Base-by-base conservation (phyloP, 2,113 vertebrate species). In the Python bivittatus region DNA sequence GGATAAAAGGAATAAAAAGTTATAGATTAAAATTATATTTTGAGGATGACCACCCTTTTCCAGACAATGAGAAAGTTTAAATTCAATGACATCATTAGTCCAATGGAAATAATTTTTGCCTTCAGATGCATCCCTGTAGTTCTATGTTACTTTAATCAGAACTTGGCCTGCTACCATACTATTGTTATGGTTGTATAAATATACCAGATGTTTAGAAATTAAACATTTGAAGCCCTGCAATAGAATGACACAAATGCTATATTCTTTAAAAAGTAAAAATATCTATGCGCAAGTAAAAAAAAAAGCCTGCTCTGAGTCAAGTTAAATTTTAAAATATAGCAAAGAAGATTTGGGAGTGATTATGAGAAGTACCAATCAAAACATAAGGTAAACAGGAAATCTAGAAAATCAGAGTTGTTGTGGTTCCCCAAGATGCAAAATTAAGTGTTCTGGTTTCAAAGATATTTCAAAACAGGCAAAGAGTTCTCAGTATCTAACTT, bases 21-120 rank as follows among this genome's bases (percentile, higher is more conserved):
- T 11, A 2, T 25, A 48, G n/a, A 86, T 84, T 94, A 60, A 72
- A 38, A 92, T 22, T 7, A 38, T 27, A 54, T 90, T 86, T 94
- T 1, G 6, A 95, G 48, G 33, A 29, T 87, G n/a, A 92, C n/a
- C 56, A 94, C 91, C 17, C 27, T 22, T 91, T 79, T 93, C 56
- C 44, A 83, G 38, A 56, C 25, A 79, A 86, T 86, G 1, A 52
- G 58, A 93, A 88, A 1, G 11, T 9, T 1, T 92, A 42, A 93
- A 93, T 0, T 1, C 90, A 95, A 88, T 2, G 92, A 72, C 12
- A 93, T 92, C 92, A 54, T 95, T 95, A 93, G 88, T 86, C 53
- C 29, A 60, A 3, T 72, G 53, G 85, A 96, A 95, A 72, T 3
- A 91, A 44, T 17, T 84, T 23, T 53, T 91, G 23, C 86, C 42